phyloP scores from a whole-genome alignment of 1,140 invertebrate species.

The Polypedilum pembai region DNA sequence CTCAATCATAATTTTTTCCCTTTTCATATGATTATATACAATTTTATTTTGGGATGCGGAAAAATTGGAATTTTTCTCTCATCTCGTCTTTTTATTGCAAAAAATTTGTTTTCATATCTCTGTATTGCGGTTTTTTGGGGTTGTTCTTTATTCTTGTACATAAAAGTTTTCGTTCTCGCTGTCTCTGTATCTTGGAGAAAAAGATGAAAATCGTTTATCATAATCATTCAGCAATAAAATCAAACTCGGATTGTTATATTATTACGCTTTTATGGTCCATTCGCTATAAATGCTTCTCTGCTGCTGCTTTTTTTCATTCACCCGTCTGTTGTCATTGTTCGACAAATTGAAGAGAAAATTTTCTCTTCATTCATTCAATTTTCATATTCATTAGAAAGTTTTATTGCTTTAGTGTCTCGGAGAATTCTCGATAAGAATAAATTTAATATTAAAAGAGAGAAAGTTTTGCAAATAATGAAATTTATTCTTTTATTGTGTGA shows the following conservation, averaged over 20 bases:
- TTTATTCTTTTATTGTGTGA: not conserved
- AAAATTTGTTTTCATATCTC: not conserved
- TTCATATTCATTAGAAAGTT: constrained; percentile 19
- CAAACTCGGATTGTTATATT: constrained; percentile 21
- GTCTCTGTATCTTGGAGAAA: not conserved
- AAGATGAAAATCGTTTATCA: constrained; percentile 25
- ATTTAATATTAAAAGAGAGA: not conserved
- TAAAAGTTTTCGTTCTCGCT: too few relatives aligned
- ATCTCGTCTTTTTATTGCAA: not conserved
- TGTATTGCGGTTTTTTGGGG: not conserved
- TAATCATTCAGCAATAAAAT: constrained; percentile 28
- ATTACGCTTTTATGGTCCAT: constrained; percentile 27
- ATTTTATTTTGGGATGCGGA: not conserved
- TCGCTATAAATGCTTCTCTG: constrained; percentile 7
- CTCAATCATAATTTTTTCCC: constrained; percentile 20
- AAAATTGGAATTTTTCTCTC: not conserved
- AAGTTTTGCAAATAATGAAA: not conserved
- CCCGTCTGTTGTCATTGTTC: not conserved
- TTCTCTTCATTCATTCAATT: constrained; percentile 12
- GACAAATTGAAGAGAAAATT: not conserved
- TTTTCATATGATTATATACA: not conserved
- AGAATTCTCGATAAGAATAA: constrained; percentile 5
- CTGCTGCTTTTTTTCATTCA: not conserved
- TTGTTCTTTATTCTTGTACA: not conserved
- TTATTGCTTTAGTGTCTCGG: constrained; percentile 3